Evolutionary conservation across 2,797 vertebrate genomes (phyloP), one percentile per base, ranked within the genome.

Genomic region (Notoglanidium macrostoma): DNA sequence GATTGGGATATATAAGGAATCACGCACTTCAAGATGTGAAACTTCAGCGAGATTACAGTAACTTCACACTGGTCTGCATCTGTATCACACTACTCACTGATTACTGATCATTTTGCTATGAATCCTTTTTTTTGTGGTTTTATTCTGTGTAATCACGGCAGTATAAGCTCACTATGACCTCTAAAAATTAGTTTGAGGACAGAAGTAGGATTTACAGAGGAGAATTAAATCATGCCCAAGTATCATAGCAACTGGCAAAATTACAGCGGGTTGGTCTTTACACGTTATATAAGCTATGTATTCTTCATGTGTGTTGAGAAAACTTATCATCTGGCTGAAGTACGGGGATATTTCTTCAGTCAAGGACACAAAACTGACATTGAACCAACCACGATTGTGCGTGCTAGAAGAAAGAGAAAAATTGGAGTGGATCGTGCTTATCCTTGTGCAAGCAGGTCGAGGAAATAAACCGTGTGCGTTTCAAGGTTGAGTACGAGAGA

Each of bases 401-500:
- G 4, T 26, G 6, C 29, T 80, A 55, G 35, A 61, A 80, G 35
- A 81, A 81, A 46, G 32, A 1, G 6, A 32, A 76, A 46, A 15
- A n/a, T n/a, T 26, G 21, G 10, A 51, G 23, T 1, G 21, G 9
- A 74, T n/a, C 23, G 1, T 26, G 12, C 26, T n/a, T 49, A 85
- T 86, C 89, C 84, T 87, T 84, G 76, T 29, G 57, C 9, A n/a
- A 19, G 15, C 46, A 46, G 67, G 32, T 86, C 59, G 19, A 54
- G 74, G n/a, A 77, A 87, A 87, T 76, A 77, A 29, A 51, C 51
- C 59, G 17, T 3, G 2, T 46, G 86, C 11, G n/a, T 72, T 86
- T 87, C 86, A 89, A 88, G 90, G 84, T 86, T 86, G 70, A 73
- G 72, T 67, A n/a, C 26, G 54, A 5, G 5, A 84, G 72, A 29